Evolutionary conservation across 2,888 invertebrate genomes (phyloP).

Genomic region (Dorcus hopei): DNA sequence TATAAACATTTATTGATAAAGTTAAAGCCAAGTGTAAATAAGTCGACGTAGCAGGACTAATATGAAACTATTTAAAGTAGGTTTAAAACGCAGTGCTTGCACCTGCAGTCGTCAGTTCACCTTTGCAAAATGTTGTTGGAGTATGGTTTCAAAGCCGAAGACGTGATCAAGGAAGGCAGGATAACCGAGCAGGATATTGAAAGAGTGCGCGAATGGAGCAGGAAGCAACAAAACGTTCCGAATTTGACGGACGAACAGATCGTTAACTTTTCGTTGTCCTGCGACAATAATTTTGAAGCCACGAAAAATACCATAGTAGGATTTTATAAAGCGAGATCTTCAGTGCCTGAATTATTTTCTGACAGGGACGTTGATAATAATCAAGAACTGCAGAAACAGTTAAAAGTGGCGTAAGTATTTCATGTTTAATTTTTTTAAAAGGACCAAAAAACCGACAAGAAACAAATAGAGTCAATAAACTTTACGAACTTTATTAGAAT

Average conservation of each 20-base stretch:
- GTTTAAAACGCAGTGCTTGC: too few species aligned
- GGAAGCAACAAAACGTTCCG: conserved; percentile 30
- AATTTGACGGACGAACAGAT: conserved; percentile 58
- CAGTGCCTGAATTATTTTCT: conserved; percentile 62
- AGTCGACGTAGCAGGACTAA: too few species aligned
- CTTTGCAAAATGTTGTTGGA: conserved; percentile 14
- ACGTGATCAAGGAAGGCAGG: conserved; percentile 34
- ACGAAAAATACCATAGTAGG: conserved; percentile 62
- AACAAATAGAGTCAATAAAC: not conserved
- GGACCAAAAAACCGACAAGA: not conserved
- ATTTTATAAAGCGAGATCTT: conserved; percentile 59
- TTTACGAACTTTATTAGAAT: too few species aligned
- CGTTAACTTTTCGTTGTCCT: conserved; percentile 64
- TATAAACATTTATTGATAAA: too few species aligned
- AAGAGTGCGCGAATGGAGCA: conserved; percentile 36
- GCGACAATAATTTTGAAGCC: conserved; percentile 58
- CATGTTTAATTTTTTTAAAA: not conserved
- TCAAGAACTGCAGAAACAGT: conserved; percentile 46
- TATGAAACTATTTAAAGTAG: too few species aligned
- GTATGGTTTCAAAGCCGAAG: conserved; percentile 33
- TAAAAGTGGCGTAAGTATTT: conserved; percentile 56
- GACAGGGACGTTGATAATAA: conserved; percentile 50
- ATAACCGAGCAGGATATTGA: conserved; percentile 34
- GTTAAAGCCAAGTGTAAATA: too few species aligned
- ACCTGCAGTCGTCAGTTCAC: too few species aligned